Base-by-base conservation (phyloP, 2,888 invertebrate species). In the Rhagium mordax region DNA sequence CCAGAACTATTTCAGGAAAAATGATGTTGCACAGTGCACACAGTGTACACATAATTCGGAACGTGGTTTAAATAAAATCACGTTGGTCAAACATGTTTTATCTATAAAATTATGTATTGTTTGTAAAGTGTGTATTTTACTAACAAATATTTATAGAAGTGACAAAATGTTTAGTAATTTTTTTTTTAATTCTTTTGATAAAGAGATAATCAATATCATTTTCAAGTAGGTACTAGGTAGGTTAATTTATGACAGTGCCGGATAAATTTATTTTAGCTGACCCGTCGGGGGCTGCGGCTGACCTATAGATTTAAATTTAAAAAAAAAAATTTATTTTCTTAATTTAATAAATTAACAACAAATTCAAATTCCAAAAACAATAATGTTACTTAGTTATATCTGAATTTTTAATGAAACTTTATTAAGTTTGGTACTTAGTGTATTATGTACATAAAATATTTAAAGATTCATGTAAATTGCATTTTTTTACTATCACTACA, bases 131-230 rank as follows among this genome's bases (percentile, higher is more conserved):
- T 15, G 24, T 55, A 55, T 21, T 59, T 33, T 18, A 59, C 2
- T 29, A 16, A 24, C 18, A 18, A 51, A 18, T 59, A 59, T 59
- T 59, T 59, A 29, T 59, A 59, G 59, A 59, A 16, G 16, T 59
- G 59, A 59, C 59, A 15, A 59, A 33, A 33, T 59, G 7, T 59
- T 41, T 41, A 41, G 41, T 41, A 41, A n/a, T 13, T 41, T n/a
- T 2, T 33, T 10, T 41, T 41, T 41, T 41, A n/a, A 41, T n/a
- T 41, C n/a, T n/a, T 41, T 41, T 41, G 41, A 41, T 41, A 41
- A 41, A n/a, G n/a, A 41, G 13, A 41, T n/a, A 13, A n/a, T n/a
- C n/a, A 4, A 10, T 13, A 41, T 41, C 13, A 41, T 3, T n/a
- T 41, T 41, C n/a, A 41, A 41, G 41, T 41, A 41, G 41, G 41